phyloP scores from a whole-genome alignment of 1,140 invertebrate species.

The Trichoplusia ni region DNA sequence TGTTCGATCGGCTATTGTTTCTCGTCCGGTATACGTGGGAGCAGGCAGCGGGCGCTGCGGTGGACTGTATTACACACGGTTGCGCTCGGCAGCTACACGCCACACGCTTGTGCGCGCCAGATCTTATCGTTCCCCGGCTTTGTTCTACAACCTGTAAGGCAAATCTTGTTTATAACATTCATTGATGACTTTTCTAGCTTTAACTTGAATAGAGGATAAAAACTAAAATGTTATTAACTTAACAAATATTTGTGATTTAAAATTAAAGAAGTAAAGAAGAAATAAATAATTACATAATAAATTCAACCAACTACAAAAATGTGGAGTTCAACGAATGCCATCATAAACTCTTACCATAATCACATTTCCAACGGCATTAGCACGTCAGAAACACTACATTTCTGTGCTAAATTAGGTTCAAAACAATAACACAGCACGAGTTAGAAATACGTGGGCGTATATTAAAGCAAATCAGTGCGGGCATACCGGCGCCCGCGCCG shows the following conservation, averaged over 20 bases:
- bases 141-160: conserved; percentile 14
- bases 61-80: conserved; percentile 71
- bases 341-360: no score
- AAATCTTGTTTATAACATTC: background rate
- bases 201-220: no score
- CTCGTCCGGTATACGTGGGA: conserved; percentile 38
- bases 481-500: conserved; percentile 40
- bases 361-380: background rate
- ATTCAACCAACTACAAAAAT: no score
- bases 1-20: conserved; percentile 66
- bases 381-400: background rate
- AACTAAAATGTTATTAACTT: no score
- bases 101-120: conserved; percentile 10
- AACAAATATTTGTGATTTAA: no score
- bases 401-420: conserved; percentile 13
- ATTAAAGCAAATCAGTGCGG: conserved; percentile 56
- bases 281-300: no score
- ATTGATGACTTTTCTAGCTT: background rate
- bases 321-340: no score
- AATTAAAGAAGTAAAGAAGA: no score
- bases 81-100: conserved; percentile 56
- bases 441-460: conserved; percentile 43
- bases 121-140: conserved; percentile 13
- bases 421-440: conserved; percentile 26
- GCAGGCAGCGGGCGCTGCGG: conserved; percentile 9